phyloP scores from a whole-genome alignment of 2,113 vertebrate species.

The Megaleporinus macrocephalus region DNA sequence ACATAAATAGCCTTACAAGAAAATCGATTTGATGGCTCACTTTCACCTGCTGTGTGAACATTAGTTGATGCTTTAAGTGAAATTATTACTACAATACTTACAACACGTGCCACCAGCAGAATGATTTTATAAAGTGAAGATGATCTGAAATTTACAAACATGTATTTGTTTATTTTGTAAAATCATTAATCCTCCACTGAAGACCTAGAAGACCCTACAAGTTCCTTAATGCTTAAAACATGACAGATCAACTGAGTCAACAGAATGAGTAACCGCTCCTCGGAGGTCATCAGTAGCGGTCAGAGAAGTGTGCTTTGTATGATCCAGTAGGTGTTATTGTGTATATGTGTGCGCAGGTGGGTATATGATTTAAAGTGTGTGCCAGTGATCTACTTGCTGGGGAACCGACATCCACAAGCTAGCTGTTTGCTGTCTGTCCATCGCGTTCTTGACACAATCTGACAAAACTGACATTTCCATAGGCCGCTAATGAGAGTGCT shows the following conservation, averaged over 20 bases:
- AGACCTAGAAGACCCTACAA: background rate
- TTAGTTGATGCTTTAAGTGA: too few species aligned
- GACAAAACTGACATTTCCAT: slow-evolving; percentile 45
- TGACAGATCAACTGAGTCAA: slow-evolving; percentile 8
- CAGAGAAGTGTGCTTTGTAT: slow-evolving; percentile 4
- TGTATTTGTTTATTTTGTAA: too few species aligned
- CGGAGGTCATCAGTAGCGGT: background rate
- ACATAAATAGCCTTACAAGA: too few species aligned
- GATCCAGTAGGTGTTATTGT: background rate
- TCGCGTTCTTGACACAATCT: slow-evolving; percentile 14
- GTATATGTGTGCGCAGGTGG: background rate
- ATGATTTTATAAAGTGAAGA: too few species aligned
- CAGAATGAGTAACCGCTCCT: background rate
- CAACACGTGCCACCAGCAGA: too few species aligned
- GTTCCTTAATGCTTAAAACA: too few species aligned
- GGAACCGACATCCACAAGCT: slow-evolving; percentile 22
- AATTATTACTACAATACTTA: too few species aligned
- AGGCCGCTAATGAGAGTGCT: slow-evolving; percentile 38
- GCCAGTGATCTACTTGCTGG: background rate
- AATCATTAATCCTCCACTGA: too few species aligned
- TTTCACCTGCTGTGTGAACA: too few species aligned
- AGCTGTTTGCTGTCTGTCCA: slow-evolving; percentile 13
- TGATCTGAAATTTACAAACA: too few species aligned
- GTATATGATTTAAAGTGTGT: background rate
- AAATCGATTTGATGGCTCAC: too few species aligned